Evolutionary conservation across 1,140 invertebrate genomes (phyloP).

Genomic region (Laupala kohalensis): DNA sequence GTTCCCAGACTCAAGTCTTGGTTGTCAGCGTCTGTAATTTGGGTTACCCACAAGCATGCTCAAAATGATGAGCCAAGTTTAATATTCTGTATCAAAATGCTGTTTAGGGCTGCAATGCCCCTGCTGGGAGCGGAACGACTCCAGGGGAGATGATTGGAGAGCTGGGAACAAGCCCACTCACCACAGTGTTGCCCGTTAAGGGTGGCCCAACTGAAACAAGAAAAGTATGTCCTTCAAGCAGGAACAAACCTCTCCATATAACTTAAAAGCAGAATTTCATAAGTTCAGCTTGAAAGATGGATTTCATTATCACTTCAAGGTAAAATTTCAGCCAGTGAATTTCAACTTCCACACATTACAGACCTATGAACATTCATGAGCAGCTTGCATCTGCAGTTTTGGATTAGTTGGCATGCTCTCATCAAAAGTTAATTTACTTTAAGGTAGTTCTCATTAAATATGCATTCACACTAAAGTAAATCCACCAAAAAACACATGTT

Average conservation of each 20-base stretch:
- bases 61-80: background rate
- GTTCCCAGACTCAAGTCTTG: background rate
- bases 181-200: slow-evolving; percentile 11
- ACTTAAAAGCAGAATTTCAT: too few species aligned
- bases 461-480: too few species aligned
- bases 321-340: too few species aligned
- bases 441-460: too few species aligned
- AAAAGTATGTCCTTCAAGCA: background rate
- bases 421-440: too few species aligned
- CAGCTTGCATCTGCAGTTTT: too few species aligned
- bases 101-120: slow-evolving; percentile 9
- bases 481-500: background rate
- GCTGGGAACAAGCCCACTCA: slow-evolving; percentile 14
- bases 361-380: too few species aligned
- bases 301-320: too few species aligned
- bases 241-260: background rate
- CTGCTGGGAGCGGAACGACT: slow-evolving; percentile 6
- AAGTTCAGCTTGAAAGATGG: too few species aligned
- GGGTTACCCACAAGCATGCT: background rate
- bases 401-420: too few species aligned
- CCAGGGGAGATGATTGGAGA: slow-evolving; percentile 14
- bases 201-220: slow-evolving; percentile 9
- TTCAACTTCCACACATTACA: too few species aligned
- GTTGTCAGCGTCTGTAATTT: background rate
- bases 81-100: slow-evolving; percentile 1